A percentile compares a stretch with the other conserved stretches of the same genome.
phyloP scores from a whole-genome alignment of 1,140 invertebrate species.

The Oedothorax gibbosus region DNA sequence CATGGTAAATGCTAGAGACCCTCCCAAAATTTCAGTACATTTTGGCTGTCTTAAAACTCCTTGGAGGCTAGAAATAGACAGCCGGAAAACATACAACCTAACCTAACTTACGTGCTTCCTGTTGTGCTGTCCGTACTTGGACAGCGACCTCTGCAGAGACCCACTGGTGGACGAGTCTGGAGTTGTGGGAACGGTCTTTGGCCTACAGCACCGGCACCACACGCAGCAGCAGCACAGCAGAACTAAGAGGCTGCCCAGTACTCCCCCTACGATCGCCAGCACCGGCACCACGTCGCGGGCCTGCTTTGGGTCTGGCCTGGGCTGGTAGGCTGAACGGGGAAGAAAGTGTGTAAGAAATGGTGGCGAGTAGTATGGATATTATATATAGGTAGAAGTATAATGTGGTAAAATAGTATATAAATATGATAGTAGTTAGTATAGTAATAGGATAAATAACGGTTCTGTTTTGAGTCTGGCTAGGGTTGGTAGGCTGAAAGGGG shows the following conservation, averaged over 20 bases:
- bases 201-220: constrained; percentile 47
- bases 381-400: too few relatives aligned
- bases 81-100: too few relatives aligned
- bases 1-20: too few relatives aligned
- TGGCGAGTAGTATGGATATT: too few relatives aligned
- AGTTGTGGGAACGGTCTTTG: constrained; percentile 8
- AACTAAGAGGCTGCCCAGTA: background rate
- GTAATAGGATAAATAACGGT: too few relatives aligned
- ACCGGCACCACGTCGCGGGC: constrained; percentile 17
- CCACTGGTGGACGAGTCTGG: constrained; percentile 41
- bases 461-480: too few relatives aligned
- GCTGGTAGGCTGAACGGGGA: constrained; percentile 23
- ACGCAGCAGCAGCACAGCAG: constrained; percentile 33
- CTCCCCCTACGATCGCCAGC: constrained; percentile 18
- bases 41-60: too few relatives aligned
- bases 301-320: background rate
- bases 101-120: constrained; percentile 46
- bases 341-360: background rate
- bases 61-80: too few relatives aligned
- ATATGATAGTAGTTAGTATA: too few relatives aligned
- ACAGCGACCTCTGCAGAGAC: constrained; percentile 45
- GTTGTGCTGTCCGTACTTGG: constrained; percentile 55
- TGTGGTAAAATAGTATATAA: too few relatives aligned
- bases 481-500: too few relatives aligned
- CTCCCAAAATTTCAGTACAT: too few relatives aligned